These are phyloP conservation scores for Rhinoptilus africanus DNA, from an alignment of 2,113 vertebrate species.

Conservation along the genomic window DNA sequence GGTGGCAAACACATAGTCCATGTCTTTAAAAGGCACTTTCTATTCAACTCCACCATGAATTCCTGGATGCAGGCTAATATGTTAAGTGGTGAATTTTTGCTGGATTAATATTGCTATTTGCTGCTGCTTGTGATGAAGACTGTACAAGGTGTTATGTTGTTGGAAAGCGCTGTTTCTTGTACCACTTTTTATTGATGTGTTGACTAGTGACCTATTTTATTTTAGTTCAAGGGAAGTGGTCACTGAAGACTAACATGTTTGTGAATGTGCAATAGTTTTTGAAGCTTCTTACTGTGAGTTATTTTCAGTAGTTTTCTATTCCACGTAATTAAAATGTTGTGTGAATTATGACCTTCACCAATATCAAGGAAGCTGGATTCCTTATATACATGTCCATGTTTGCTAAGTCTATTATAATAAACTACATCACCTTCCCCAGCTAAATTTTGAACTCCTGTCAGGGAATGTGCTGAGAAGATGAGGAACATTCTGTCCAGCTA, in stretches of 20 bases:
- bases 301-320: not conserved
- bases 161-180: not conserved
- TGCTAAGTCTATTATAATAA: conserved; percentile 8
- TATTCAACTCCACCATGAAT: not conserved
- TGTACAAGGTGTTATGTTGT: not conserved
- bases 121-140: conserved; percentile 16
- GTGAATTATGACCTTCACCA: not conserved
- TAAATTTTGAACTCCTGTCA: not conserved
- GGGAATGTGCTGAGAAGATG: not conserved
- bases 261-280: not conserved
- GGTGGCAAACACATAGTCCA: not conserved
- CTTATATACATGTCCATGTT: not conserved
- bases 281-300: not conserved
- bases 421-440: not conserved
- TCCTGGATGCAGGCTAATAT: conserved; percentile 16
- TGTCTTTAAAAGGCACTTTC: conserved; percentile 16
- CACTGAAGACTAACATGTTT: not conserved
- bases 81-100: not conserved
- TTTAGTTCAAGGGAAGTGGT: not conserved
- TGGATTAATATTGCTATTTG: not conserved
- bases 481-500: not conserved
- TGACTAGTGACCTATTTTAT: not conserved
- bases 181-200: not conserved
- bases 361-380: not conserved
- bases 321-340: not conserved